Evolutionary conservation across 2,888 invertebrate species (phyloP).

Genomic region (Anaspis maculata): DNA sequence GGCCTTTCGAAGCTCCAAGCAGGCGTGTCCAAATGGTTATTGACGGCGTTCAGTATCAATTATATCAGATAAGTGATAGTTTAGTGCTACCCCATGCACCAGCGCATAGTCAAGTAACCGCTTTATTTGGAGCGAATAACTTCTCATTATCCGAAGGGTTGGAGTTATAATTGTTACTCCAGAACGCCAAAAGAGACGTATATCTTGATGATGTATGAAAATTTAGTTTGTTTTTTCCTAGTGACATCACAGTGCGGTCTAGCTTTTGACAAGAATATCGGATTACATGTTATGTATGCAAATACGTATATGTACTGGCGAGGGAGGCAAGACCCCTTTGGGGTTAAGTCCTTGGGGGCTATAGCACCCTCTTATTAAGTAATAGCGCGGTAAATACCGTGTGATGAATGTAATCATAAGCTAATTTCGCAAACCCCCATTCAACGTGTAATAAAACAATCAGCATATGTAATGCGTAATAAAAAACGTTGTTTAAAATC

Average conservation of each 20-base stretch:
- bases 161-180: too few relatives aligned
- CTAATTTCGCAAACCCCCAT: constrained; percentile 37
- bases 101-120: constrained; percentile 10
- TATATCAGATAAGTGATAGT: constrained; percentile 28
- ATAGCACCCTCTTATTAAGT: constrained; percentile 40
- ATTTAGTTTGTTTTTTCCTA: too few relatives aligned
- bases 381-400: constrained; percentile 44
- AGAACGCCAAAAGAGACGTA: too few relatives aligned
- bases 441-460: constrained; percentile 40
- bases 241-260: constrained; percentile 15
- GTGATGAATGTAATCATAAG: constrained; percentile 44
- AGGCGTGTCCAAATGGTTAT: constrained; percentile 27
- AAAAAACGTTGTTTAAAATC: constrained; percentile 30
- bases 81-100: constrained; percentile 18
- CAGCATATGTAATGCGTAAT: constrained; percentile 34
- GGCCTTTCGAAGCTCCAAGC: constrained; percentile 14
- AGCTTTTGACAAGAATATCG: constrained; percentile 30
- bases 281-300: constrained; percentile 35
- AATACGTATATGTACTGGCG: constrained; percentile 30
- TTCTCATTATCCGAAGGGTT: too few relatives aligned
- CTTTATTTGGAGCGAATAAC: constrained; percentile 8
- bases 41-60: constrained; percentile 30
- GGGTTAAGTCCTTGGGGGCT: constrained; percentile 27
- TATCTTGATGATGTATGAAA: too few relatives aligned
- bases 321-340: constrained; percentile 22